Evolutionary conservation across 2,113 vertebrate species (phyloP).

Genomic region (Mandrillus leucophaeus): DNA sequence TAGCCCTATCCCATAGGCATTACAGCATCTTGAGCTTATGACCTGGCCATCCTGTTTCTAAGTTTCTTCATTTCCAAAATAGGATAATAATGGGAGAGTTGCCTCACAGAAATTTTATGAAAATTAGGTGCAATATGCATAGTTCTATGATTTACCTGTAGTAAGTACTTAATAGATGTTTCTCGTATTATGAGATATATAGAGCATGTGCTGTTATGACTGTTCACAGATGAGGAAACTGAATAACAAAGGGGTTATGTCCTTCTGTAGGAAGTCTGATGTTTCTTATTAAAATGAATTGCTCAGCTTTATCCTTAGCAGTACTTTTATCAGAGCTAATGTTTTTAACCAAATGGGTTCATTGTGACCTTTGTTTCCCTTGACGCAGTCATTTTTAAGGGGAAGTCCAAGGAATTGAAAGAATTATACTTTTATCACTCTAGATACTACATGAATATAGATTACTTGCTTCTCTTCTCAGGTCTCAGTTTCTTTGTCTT

Average conservation of each 20-base stretch:
- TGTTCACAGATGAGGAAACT: neutral
- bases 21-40: rapidly evolving
- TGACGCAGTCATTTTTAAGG: neutral
- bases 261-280: neutral
- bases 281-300: neutral
- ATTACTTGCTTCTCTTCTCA: neutral
- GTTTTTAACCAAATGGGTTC: neutral
- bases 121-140: no score
- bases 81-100: no score
- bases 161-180: neutral
- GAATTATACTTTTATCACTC: neutral
- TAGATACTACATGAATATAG: neutral
- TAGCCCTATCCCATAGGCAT: rapidly evolving
- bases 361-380: neutral
- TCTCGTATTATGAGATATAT: rapidly evolving
- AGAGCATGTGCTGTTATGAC: neutral
- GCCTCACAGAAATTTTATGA: neutral
- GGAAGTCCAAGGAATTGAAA: neutral
- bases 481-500: neutral
- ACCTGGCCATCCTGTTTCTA: neutral
- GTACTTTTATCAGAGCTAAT: neutral
- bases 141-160: neutral
- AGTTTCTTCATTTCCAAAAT: neutral
- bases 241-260: neutral
- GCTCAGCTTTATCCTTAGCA: neutral